These are phyloP conservation scores for Indicator indicator DNA, from an alignment of 2,113 vertebrate species.

Conservation along the genomic window DNA sequence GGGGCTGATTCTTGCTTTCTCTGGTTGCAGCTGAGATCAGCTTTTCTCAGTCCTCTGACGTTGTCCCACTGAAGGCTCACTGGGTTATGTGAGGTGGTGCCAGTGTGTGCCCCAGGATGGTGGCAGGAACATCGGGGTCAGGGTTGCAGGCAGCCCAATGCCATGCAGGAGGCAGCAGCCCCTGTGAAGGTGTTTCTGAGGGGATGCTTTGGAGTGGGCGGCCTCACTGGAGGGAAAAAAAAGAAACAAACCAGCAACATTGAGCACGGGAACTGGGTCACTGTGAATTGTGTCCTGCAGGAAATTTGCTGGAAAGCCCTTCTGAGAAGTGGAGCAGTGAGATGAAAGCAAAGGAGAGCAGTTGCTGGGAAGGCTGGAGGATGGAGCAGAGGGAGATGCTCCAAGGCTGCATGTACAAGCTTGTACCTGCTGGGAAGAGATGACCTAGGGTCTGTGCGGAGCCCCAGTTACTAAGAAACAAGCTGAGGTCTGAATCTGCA, in stretches of 20 bases:
- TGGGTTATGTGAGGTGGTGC: neutral
- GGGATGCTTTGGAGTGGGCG: neutral
- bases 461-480: neutral
- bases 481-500: neutral
- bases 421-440: fast-evolving
- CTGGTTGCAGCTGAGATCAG: neutral
- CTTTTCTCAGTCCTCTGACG: neutral
- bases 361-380: neutral
- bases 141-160: neutral
- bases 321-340: neutral
- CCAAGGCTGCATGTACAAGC: fast-evolving
- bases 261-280: neutral
- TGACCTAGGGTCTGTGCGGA: fast-evolving
- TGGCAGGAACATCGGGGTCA: neutral
- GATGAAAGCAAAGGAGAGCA: neutral
- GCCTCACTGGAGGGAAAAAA: fast-evolving
- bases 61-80: neutral
- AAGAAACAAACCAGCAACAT: neutral
- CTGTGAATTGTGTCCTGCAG: neutral
- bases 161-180: neutral
- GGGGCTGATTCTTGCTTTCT: neutral
- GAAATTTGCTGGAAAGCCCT: neutral
- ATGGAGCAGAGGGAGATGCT: neutral
- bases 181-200: neutral
- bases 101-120: fast-evolving